These are phyloP conservation scores for Bombylius major DNA, from an alignment of 2,888 invertebrate genomes.

Conservation along the genomic window DNA sequence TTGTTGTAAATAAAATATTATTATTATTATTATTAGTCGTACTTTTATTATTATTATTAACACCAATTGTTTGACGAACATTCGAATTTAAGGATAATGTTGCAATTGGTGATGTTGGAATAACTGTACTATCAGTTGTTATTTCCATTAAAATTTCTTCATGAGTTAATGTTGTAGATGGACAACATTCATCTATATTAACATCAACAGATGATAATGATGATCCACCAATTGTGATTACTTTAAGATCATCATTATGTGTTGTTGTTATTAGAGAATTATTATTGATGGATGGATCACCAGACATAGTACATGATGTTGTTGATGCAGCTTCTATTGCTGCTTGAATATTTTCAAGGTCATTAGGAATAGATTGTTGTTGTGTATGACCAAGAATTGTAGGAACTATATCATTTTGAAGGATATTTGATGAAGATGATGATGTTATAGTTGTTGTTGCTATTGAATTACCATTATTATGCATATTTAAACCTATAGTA, in stretches of 20 bases:
- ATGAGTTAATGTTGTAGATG: constrained; percentile 7
- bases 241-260: background rate
- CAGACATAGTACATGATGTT: background rate
- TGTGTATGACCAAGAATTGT: background rate
- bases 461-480: background rate
- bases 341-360: background rate
- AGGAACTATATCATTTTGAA: background rate
- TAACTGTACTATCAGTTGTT: background rate
- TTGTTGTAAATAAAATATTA: background rate
- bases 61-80: background rate
- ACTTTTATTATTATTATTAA: background rate
- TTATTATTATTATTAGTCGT: background rate
- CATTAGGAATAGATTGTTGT: background rate
- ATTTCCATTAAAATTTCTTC: background rate
- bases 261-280: constrained; percentile 1
- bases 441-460: background rate
- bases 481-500: background rate
- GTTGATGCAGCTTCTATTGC: background rate
- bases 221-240: background rate
- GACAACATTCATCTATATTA: constrained; percentile 2
- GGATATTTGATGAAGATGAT: constrained; percentile 2
- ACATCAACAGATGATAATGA: background rate
- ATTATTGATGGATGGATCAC: background rate
- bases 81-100: constrained; percentile 2
- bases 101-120: constrained; percentile 6